These are phyloP conservation scores for Drosophila pseudoananassae DNA, from an alignment of 1,140 invertebrate genomes.

Conservation along the genomic window DNA sequence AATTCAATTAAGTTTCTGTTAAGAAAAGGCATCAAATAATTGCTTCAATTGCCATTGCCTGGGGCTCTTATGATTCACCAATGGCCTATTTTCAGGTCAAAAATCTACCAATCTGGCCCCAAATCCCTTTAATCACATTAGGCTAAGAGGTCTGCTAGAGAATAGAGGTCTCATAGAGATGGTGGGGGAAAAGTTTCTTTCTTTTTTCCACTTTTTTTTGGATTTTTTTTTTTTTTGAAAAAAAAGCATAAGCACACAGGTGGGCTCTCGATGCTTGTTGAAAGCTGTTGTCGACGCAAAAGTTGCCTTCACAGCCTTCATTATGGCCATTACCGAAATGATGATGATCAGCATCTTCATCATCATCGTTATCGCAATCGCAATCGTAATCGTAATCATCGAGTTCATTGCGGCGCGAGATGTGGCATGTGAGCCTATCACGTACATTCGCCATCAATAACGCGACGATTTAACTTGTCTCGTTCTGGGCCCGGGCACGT, in stretches of 20 bases:
- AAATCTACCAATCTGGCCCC: constrained; percentile 38
- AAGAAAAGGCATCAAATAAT: constrained; percentile 10
- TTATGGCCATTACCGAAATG: constrained; percentile 46
- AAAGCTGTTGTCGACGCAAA: constrained; percentile 70
- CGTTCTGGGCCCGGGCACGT: constrained; percentile 69
- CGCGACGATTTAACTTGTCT: constrained; percentile 82
- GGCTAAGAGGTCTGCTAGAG: constrained; percentile 37
- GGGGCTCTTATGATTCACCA: background rate
- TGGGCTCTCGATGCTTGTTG: constrained; percentile 63
- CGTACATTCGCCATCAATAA: constrained; percentile 82
- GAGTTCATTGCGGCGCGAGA: constrained; percentile 29
- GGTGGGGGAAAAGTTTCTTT: constrained; percentile 12
- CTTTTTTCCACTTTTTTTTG: background rate
- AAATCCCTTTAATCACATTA: constrained; percentile 47
- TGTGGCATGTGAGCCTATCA: constrained; percentile 72
- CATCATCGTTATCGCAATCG: constrained; percentile 32
- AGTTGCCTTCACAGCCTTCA: constrained; percentile 36
- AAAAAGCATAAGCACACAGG: constrained; percentile 65
- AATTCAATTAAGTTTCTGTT: constrained; percentile 65
- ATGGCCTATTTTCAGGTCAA: constrained; percentile 17
- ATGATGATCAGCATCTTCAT: constrained; percentile 32
- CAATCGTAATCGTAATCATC: constrained; percentile 16
- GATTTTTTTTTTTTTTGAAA: constrained; percentile 15
- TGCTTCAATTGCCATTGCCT: background rate
- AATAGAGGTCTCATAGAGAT: background rate